These are phyloP conservation scores for Pluvianellus socialis DNA, from an alignment of 2,113 vertebrate species.

Conservation along the genomic window DNA sequence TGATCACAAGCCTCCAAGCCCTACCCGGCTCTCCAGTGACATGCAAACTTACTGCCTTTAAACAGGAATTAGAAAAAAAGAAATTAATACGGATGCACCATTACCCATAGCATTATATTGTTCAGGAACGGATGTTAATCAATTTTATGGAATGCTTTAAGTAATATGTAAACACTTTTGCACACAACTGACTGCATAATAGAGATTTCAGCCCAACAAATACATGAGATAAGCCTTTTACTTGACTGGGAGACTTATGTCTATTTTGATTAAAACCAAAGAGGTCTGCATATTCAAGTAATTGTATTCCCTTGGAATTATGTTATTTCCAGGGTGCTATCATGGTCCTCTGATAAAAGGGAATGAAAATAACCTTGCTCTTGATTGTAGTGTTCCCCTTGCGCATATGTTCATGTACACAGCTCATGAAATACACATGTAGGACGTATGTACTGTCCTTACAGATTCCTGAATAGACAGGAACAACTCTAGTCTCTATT, in stretches of 20 bases:
- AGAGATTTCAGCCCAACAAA: conserved; percentile 33
- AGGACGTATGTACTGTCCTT: background rate
- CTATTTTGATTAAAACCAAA: conserved; percentile 24
- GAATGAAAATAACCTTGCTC: background rate
- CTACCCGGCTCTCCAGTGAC: background rate
- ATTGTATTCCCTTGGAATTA: conserved; percentile 9
- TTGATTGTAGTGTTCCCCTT: background rate
- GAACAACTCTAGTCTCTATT: background rate
- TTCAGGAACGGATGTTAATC: conserved; percentile 28
- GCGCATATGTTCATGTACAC: background rate
- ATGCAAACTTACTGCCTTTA: conserved; percentile 55
- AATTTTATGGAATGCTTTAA: conserved; percentile 56
- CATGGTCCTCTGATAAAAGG: background rate
- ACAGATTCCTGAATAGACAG: background rate
- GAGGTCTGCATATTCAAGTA: background rate
- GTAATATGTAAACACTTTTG: conserved; percentile 55
- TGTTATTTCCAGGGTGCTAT: background rate
- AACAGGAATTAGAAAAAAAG: conserved; percentile 17
- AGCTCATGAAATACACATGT: background rate
- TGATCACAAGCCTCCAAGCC: background rate
- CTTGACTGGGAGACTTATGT: background rate
- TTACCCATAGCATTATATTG: conserved; percentile 39
- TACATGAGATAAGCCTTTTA: conserved; percentile 33
- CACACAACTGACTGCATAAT: conserved; percentile 32
- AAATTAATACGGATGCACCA: background rate